These are phyloP conservation scores for Xiphophorus maculatus DNA, from an alignment of 2,113 vertebrate genomes.

Conservation along the genomic window DNA sequence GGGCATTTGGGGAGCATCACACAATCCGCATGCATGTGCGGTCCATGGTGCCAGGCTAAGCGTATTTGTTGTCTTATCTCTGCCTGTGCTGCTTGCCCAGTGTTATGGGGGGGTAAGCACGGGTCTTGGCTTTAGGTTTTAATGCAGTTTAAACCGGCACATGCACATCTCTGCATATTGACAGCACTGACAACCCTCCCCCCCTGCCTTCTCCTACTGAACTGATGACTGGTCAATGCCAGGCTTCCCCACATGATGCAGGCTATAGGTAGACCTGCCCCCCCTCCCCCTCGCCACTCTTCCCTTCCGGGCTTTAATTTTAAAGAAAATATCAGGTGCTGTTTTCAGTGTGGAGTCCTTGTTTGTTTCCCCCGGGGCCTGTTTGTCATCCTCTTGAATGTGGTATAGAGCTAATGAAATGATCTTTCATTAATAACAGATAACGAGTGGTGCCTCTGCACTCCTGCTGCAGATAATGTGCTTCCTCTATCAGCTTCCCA, in stretches of 20 bases:
- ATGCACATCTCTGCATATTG: slow-evolving; percentile 24
- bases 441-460: slow-evolving; percentile 41
- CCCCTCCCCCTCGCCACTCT: slow-evolving; percentile 15
- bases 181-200: slow-evolving; percentile 37
- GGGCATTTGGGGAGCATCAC: slow-evolving; percentile 27
- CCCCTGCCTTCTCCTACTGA: slow-evolving; percentile 7
- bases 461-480: slow-evolving; percentile 23
- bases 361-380: slow-evolving; percentile 32
- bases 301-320: slow-evolving; percentile 17
- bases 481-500: not conserved
- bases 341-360: slow-evolving; percentile 42
- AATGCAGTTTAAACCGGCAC: slow-evolving; percentile 9
- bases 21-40: slow-evolving; percentile 43
- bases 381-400: slow-evolving; percentile 51
- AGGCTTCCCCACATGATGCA: slow-evolving; percentile 54
- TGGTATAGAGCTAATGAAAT: slow-evolving; percentile 54
- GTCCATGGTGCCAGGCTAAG: slow-evolving; percentile 25
- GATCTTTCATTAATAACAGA: slow-evolving; percentile 62
- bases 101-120: slow-evolving; percentile 20
- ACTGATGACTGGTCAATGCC: slow-evolving; percentile 59
- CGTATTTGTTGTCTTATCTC: slow-evolving; percentile 35
- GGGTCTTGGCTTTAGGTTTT: not conserved
- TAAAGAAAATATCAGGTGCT: slow-evolving; percentile 43
- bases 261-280: slow-evolving; percentile 40
- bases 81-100: slow-evolving; percentile 18